A percentile compares a stretch with the other conserved stretches of the same genome.
Evolutionary conservation across 2,888 invertebrate species (phyloP).

Genomic region (Glyphotaelius pellucidus): DNA sequence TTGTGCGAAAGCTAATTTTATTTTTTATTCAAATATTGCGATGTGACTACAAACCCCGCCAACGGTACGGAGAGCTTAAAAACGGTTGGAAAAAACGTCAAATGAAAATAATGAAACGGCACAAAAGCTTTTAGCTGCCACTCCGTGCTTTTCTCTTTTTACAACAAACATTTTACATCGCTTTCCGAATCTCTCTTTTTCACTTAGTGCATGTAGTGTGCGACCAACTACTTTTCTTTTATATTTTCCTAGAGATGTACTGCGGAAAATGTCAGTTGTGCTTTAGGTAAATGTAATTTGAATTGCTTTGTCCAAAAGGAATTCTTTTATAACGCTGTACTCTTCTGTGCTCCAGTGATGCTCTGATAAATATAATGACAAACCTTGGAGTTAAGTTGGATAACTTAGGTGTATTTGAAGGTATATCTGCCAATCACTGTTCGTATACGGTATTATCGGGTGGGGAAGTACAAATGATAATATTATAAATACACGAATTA

Average conservation of each 20-base stretch:
- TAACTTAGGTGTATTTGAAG: no score
- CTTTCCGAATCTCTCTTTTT: not conserved
- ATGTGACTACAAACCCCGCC: not conserved
- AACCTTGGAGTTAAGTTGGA: no score
- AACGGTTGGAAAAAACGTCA: not conserved
- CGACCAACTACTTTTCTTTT: not conserved
- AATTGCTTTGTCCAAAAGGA: not conserved
- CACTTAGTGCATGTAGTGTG: not conserved
- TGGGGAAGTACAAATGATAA: no score
- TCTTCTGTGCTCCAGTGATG: not conserved
- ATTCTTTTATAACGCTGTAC: slow-evolving; percentile 9
- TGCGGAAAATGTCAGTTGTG: not conserved
- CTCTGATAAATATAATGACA: not conserved
- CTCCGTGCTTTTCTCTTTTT: not conserved
- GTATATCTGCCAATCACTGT: no score
- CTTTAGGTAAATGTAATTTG: slow-evolving; percentile 16
- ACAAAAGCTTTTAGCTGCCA: not conserved
- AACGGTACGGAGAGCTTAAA: not conserved
- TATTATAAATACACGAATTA: no score
- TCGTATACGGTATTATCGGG: no score
- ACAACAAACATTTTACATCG: not conserved
- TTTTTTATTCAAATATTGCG: not conserved
- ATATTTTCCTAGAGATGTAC: not conserved
- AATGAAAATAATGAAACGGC: not conserved
- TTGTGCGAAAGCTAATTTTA: not conserved